Evolutionary conservation across 2,888 invertebrate species (phyloP).

Genomic region (Lepidocyrtoides sp.): DNA sequence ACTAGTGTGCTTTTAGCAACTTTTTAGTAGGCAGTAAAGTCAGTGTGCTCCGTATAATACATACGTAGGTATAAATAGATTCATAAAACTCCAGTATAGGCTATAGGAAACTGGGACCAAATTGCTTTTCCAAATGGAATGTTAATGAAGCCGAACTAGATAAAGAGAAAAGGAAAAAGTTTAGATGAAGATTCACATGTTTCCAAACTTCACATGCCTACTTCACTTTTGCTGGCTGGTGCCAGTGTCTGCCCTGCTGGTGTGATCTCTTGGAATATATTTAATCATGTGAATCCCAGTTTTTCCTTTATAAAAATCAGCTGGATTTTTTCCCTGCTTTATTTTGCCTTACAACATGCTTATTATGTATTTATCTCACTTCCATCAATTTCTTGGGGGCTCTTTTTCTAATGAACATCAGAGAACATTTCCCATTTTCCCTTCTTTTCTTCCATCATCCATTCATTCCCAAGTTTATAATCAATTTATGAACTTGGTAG

Average conservation of each 20-base stretch:
- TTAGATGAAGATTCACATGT: slow-evolving; percentile 16
- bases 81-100: neutral
- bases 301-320: neutral
- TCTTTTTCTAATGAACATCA: neutral
- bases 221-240: neutral
- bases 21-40: neutral
- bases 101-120: slow-evolving; percentile 2
- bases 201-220: slow-evolving; percentile 22
- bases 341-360: neutral
- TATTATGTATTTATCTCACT: neutral
- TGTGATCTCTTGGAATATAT: neutral
- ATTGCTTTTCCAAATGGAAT: slow-evolving; percentile 71
- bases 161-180: slow-evolving; percentile 23
- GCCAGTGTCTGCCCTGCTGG: neutral
- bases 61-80: too few relatives aligned
- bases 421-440: neutral
- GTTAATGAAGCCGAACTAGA: slow-evolving; percentile 62
- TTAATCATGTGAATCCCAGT: neutral
- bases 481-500: slow-evolving; percentile 55
- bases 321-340: neutral
- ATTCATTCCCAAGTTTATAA: slow-evolving; percentile 68
- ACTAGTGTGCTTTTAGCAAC: neutral
- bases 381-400: neutral
- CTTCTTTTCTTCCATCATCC: neutral
- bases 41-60: too few relatives aligned